Percentiles rank a stretch among this genome's conserved stretches.
Conservation (phyloP, 2,797 vertebrate genomes). For the Anguilla pacifica region DNA sequence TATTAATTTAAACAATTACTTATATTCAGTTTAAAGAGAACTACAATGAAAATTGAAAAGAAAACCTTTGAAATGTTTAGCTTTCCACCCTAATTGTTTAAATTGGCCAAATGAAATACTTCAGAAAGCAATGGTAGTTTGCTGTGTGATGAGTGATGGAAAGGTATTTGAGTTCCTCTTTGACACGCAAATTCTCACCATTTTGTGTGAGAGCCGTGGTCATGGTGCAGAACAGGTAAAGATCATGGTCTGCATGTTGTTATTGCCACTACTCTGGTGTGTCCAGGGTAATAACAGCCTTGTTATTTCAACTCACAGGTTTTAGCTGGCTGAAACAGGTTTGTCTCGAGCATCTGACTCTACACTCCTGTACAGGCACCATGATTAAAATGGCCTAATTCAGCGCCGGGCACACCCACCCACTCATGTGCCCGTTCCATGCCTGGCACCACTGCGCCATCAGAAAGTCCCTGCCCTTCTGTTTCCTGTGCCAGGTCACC, state of each 20-base stretch:
- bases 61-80: not conserved
- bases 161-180: slow-evolving; percentile 12
- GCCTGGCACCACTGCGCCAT: not conserved
- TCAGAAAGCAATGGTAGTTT: slow-evolving; percentile 68
- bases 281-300: slow-evolving; percentile 63
- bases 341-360: slow-evolving; percentile 57
- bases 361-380: slow-evolving; percentile 60
- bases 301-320: slow-evolving; percentile 57
- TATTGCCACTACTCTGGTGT: slow-evolving; percentile 64
- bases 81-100: not conserved
- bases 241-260: slow-evolving; percentile 53
- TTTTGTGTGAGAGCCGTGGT: slow-evolving; percentile 50
- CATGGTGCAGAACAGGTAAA: slow-evolving; percentile 64
- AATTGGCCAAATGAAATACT: slow-evolving; percentile 58
- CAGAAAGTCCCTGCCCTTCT: not conserved
- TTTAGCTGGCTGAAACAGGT: slow-evolving; percentile 68
- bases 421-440: not conserved
- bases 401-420: slow-evolving; percentile 46
- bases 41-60: slow-evolving; percentile 31
- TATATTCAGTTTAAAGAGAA: slow-evolving; percentile 48
- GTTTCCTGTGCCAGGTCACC: slow-evolving; percentile 3
- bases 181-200: slow-evolving; percentile 35
- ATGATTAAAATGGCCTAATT: slow-evolving; percentile 11
- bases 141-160: slow-evolving; percentile 46
- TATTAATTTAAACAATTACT: slow-evolving; percentile 54